These are phyloP conservation scores for Synaphobranchus kaupii DNA, from an alignment of 2,797 vertebrate species.

Conservation along the genomic window DNA sequence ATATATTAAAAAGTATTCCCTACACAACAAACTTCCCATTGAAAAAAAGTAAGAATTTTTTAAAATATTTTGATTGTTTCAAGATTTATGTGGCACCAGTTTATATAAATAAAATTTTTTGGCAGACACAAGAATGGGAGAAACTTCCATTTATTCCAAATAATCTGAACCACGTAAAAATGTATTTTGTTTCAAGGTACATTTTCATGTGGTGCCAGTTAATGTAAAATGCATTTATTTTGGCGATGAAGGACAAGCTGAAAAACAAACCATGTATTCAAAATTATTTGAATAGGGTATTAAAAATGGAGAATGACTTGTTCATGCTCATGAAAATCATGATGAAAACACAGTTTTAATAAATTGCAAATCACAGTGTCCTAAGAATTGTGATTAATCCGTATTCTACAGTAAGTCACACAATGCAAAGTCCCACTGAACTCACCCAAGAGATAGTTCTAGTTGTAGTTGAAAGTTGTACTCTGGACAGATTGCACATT, in stretches of 20 bases:
- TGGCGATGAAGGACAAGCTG: too few species aligned
- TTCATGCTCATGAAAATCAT: not conserved
- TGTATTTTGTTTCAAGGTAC: not conserved
- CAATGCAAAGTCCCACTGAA: not conserved
- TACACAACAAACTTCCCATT: not conserved
- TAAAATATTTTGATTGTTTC: not conserved
- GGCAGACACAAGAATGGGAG: not conserved
- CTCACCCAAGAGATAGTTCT: not conserved
- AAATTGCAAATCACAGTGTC: not conserved
- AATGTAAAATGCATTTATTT: not conserved
- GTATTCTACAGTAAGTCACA: not conserved
- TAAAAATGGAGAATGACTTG: not conserved
- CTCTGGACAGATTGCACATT: not conserved
- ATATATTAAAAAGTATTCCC: not conserved
- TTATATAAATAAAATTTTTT: slow-evolving; percentile 5
- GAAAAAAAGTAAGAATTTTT: not conserved
- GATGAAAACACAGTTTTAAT: not conserved
- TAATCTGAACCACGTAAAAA: not conserved
- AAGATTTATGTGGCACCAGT: not conserved
- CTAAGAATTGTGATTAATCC: not conserved
- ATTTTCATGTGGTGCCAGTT: not conserved
- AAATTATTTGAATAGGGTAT: not conserved
- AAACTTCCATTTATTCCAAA: not conserved
- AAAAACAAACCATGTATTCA: too few species aligned
- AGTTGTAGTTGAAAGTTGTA: not conserved